Conservation (phyloP, 2,888 invertebrate genomes). For the Caenorhabditis parvicauda region DNA sequence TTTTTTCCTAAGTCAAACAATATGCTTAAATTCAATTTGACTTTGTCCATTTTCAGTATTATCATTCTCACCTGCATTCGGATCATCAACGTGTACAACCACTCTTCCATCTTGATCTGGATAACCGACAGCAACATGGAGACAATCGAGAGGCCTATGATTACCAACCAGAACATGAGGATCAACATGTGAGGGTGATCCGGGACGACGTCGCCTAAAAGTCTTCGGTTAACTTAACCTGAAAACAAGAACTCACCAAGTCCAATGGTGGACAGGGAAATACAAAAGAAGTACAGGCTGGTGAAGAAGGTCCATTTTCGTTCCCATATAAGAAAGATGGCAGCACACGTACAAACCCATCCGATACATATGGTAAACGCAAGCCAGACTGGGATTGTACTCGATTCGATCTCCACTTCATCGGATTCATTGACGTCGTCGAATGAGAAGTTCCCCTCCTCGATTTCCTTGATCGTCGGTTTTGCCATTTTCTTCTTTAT, state of each 20-base stretch:
- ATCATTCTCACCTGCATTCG: slow-evolving; percentile 38
- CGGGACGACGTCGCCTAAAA: slow-evolving; percentile 64
- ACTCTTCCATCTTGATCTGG: slow-evolving; percentile 65
- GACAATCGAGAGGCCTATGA: slow-evolving; percentile 89
- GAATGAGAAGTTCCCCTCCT: slow-evolving; percentile 1
- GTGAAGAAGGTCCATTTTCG: slow-evolving; percentile 85
- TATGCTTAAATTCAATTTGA: too few relatives aligned
- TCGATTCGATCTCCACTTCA: slow-evolving; percentile 18
- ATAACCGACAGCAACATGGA: slow-evolving; percentile 97
- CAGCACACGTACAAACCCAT: slow-evolving; percentile 84
- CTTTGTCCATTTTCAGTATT: too few relatives aligned
- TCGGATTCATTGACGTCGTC: slow-evolving; percentile 17
- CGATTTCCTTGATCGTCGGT: background rate
- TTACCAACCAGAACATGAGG: slow-evolving; percentile 84
- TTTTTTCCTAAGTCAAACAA: background rate
- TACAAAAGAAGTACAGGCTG: slow-evolving; percentile 93
- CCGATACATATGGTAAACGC: slow-evolving; percentile 79
- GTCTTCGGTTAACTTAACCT: background rate
- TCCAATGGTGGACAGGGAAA: slow-evolving; percentile 95
- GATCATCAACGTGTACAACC: slow-evolving; percentile 56
- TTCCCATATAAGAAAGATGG: slow-evolving; percentile 70
- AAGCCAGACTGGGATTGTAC: slow-evolving; percentile 75
- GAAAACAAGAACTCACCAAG: slow-evolving; percentile 60
- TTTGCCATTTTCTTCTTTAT: background rate
- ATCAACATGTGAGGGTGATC: slow-evolving; percentile 84